Percentiles rank a stretch among this genome's conserved stretches.
Evolutionary conservation across 2,888 invertebrate species (phyloP).

Genomic region (Malacosoma neustria): DNA sequence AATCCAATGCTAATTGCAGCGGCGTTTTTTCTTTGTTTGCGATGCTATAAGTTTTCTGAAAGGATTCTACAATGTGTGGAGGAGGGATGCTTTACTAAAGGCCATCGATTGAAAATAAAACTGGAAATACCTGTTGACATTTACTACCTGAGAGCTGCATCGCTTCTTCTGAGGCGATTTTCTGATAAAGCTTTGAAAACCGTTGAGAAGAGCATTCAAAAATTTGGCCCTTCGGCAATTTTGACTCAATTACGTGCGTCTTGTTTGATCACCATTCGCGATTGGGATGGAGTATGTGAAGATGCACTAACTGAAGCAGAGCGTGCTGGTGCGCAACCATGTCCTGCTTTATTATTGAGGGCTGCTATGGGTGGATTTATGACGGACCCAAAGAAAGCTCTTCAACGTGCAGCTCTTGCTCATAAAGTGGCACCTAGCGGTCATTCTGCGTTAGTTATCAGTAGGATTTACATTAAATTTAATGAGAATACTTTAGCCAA

Average conservation of each 20-base stretch:
- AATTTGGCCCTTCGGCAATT: conserved; percentile 42
- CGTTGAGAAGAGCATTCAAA: conserved; percentile 30
- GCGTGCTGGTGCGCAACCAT: conserved; percentile 33
- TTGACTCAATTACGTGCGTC: conserved; percentile 50
- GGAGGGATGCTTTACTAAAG: conserved; percentile 35
- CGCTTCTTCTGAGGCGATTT: conserved; percentile 33
- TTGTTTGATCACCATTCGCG: conserved; percentile 31
- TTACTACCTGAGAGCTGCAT: conserved; percentile 47
- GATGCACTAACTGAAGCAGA: conserved; percentile 39
- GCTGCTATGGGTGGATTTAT: conserved; percentile 39
- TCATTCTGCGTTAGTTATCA: conserved; percentile 46
- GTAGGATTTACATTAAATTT: conserved; percentile 37
- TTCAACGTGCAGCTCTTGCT: conserved; percentile 54
- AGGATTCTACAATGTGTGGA: conserved; percentile 41
- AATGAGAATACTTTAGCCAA: conserved; percentile 40
- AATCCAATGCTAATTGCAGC: conserved; percentile 55
- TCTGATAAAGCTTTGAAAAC: conserved; percentile 33
- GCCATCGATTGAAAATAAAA: conserved; percentile 22
- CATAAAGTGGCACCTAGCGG: conserved; percentile 48
- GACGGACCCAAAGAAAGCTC: conserved; percentile 29
- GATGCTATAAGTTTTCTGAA: conserved; percentile 49
- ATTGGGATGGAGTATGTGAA: conserved; percentile 50
- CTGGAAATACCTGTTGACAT: conserved; percentile 26
- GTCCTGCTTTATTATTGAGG: conserved; percentile 37
- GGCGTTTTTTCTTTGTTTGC: conserved; percentile 57